phyloP scores from a whole-genome alignment of 2,113 vertebrate species.

The Vulpes ferrilata region DNA sequence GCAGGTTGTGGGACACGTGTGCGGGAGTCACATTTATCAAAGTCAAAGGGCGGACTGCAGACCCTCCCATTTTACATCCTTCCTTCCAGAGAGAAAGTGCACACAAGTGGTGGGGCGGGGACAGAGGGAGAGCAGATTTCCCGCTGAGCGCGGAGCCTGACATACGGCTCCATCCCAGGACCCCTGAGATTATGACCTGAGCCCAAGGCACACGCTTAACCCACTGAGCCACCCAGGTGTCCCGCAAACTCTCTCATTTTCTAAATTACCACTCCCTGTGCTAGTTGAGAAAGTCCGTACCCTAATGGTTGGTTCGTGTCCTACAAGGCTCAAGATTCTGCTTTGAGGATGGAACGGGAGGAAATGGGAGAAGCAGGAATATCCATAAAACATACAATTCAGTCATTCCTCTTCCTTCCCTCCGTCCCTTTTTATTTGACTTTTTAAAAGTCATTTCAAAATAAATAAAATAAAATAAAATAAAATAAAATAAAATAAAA shows the following conservation, averaged over 20 bases:
- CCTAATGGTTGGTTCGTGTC: neutral
- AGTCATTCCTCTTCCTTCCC: rapidly evolving
- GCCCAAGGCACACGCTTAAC: neutral
- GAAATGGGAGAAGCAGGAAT: neutral
- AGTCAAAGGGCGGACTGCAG: neutral
- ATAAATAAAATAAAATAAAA: too few relatives aligned
- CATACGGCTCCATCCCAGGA: rapidly evolving
- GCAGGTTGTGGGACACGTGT: too few relatives aligned
- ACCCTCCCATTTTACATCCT: neutral
- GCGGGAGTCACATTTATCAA: too few relatives aligned
- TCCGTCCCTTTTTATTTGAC: neutral
- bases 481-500: too few relatives aligned
- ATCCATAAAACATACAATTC: rapidly evolving
- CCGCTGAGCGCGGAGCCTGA: rapidly evolving
- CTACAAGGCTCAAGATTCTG: too few relatives aligned
- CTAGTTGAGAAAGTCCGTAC: neutral
- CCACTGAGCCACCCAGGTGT: neutral
- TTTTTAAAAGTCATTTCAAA: neutral
- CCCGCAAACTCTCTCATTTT: neutral
- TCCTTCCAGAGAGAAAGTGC: neutral
- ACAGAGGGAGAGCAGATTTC: neutral
- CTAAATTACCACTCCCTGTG: rapidly evolving
- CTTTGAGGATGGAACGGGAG: rapidly evolving
- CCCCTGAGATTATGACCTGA: neutral
- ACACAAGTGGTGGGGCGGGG: neutral